Evolutionary conservation across 2,797 vertebrate genomes (phyloP), one percentile per base, ranked within the genome.

Genomic region (Sphenopsis melanotis): DNA sequence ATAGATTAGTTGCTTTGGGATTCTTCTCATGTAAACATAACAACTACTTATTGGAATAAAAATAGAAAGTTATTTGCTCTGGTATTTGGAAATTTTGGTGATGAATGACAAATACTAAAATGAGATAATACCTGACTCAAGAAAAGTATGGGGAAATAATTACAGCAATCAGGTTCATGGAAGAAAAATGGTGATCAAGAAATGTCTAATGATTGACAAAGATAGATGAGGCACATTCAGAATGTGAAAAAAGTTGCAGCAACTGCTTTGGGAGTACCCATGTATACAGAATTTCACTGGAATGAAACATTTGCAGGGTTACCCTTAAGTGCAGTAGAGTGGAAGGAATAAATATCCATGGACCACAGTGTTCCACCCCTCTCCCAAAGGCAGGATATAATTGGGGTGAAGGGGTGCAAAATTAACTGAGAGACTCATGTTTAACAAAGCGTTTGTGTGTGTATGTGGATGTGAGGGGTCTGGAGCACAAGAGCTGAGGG

Each of bases 41-140:
- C 12, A 77, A 61, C 32, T 75, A 41, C 36, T 80, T 60, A 61
- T 20, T 71, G 47, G 42, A 81, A 65, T 84, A 86, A 94, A 94
- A 95, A 92, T 83, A 91, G 49, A 41, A 94, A 87, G 78, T 81
- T 89, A 65, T 78, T 95, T 96, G 19, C 52, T 78, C 64, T 85
- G 68, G 10, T 95, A 70, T 96, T 84, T 82, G 32, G 68, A 94
- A 82, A 82, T 81, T 90, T 92, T 49, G 53, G 50, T 96, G 63
- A 94, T 89, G 86, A 82, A 36, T 90, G 55, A 59, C 26, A 59
- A 50, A 22, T 27, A 24, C 34, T 94, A 86, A 90, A 81, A 87
- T 46, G 84, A 87, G 49, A 49, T 75, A 94, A 87, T 85, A 82
- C 60, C 61, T 83, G 66, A 82, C 44, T 95, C 49, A 49, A 68